These are phyloP conservation scores for Knipowitschia caucasica DNA, from an alignment of 2,797 vertebrate species.

Conservation along the genomic window DNA sequence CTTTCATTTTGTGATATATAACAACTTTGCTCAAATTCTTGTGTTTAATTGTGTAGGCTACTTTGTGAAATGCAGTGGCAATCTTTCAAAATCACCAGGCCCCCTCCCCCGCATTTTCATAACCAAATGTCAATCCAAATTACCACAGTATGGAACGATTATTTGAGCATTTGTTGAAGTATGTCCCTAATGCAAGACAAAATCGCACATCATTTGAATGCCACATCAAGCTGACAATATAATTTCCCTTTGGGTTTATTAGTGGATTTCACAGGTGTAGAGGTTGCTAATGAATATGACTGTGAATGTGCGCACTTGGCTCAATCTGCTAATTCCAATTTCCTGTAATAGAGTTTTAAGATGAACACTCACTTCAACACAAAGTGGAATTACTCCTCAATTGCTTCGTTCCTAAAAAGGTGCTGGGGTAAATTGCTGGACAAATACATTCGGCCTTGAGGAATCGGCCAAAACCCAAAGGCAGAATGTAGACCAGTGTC, in stretches of 20 bases:
- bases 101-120: no score
- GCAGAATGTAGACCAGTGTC: constrained; percentile 38
- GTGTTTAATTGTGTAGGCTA: no score
- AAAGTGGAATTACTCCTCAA: constrained; percentile 50
- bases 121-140: no score
- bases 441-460: constrained; percentile 52
- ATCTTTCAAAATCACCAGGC: no score
- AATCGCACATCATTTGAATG: constrained; percentile 1
- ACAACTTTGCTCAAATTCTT: no score
- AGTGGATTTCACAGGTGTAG: constrained; percentile 43
- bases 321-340: constrained; percentile 58
- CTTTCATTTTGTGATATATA: no score
- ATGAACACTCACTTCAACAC: constrained; percentile 41
- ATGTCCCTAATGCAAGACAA: neutral
- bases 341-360: constrained; percentile 53
- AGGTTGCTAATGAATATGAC: constrained; percentile 53
- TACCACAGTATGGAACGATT: neutral
- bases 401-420: constrained; percentile 41
- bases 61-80: no score
- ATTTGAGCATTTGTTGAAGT: neutral
- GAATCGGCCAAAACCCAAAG: constrained; percentile 51
- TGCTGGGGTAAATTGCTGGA: constrained; percentile 55
- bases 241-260: constrained; percentile 35
- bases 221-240: constrained; percentile 18
- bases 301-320: constrained; percentile 46